Percentiles rank a stretch among this genome's conserved stretches.
Evolutionary conservation across 2,113 vertebrate species (phyloP).

Genomic region (Trinectes maculatus): DNA sequence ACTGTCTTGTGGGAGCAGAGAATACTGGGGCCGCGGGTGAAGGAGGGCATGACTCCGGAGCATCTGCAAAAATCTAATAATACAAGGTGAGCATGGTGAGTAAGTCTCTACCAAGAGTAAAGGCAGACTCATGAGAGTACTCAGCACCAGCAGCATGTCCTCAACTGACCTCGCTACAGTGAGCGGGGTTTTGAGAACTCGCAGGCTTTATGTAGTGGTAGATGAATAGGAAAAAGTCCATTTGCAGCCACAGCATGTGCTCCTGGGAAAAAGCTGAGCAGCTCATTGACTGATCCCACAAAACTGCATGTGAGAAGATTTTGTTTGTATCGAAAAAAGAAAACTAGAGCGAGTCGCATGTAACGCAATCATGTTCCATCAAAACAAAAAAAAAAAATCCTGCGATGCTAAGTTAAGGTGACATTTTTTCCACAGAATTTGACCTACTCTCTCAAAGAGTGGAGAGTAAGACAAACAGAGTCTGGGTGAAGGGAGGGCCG

Average conservation of each 20-base stretch:
- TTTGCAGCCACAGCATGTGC: slow-evolving; percentile 54
- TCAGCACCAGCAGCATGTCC: slow-evolving; percentile 45
- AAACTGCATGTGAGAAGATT: slow-evolving; percentile 50
- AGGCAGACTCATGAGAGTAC: slow-evolving; percentile 12
- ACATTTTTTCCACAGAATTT: slow-evolving; percentile 51
- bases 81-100: slow-evolving; percentile 61
- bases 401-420: slow-evolving; percentile 45
- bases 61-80: slow-evolving; percentile 95
- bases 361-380: slow-evolving; percentile 31
- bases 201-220: slow-evolving; percentile 39
- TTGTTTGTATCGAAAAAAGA: slow-evolving; percentile 47
- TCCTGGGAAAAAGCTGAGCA: slow-evolving; percentile 41
- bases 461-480: slow-evolving; percentile 62
- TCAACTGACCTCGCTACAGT: slow-evolving; percentile 40
- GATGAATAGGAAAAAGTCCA: slow-evolving; percentile 56
- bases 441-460: slow-evolving; percentile 54
- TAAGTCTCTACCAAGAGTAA: slow-evolving; percentile 34
- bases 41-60: slow-evolving; percentile 84
- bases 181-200: slow-evolving; percentile 34
- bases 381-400: no score
- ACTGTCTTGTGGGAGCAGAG: slow-evolving; percentile 90
- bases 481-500: slow-evolving; percentile 38
- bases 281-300: slow-evolving; percentile 52
- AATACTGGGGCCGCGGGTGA: slow-evolving; percentile 79
- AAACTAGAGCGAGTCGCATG: slow-evolving; percentile 20